phyloP scores from a whole-genome alignment of 2,113 vertebrate species.

The Ceyx cyanopectus region DNA sequence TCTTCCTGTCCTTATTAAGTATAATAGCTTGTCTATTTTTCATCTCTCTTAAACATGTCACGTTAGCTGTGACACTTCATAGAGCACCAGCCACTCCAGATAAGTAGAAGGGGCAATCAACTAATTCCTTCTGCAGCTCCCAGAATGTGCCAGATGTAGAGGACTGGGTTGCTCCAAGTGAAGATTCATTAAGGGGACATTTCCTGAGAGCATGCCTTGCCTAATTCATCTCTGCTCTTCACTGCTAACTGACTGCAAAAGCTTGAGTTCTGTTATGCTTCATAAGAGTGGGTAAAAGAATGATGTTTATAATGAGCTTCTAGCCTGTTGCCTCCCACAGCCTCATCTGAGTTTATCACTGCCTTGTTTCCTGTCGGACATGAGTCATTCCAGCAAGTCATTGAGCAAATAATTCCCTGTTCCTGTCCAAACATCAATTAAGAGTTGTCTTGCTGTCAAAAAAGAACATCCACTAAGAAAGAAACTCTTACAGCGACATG shows the following conservation, averaged over 20 bases:
- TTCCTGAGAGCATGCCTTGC: neutral
- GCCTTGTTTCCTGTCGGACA: neutral
- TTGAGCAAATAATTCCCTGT: neutral
- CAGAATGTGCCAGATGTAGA: accelerated
- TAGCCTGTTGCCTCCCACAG: slow-evolving; percentile 14
- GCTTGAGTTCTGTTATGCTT: neutral
- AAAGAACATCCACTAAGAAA: neutral
- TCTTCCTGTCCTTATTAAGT: neutral
- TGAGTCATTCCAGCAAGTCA: slow-evolving; percentile 21
- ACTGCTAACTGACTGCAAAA: neutral
- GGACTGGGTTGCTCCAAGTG: neutral
- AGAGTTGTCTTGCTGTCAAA: neutral
- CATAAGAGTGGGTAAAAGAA: neutral
- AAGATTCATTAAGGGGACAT: neutral
- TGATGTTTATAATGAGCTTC: neutral
- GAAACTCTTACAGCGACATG: neutral
- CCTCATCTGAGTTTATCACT: slow-evolving; percentile 19
- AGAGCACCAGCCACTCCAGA: neutral
- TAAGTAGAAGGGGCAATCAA: neutral
- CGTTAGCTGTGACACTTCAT: neutral
- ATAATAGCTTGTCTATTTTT: neutral
- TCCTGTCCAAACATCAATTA: neutral
- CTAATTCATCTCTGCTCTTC: neutral
- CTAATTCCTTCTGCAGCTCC: neutral
- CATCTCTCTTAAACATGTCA: neutral